Conservation (phyloP, 64 coral and sea anemone genomes). For the Pocillopora damicornis region DNA sequence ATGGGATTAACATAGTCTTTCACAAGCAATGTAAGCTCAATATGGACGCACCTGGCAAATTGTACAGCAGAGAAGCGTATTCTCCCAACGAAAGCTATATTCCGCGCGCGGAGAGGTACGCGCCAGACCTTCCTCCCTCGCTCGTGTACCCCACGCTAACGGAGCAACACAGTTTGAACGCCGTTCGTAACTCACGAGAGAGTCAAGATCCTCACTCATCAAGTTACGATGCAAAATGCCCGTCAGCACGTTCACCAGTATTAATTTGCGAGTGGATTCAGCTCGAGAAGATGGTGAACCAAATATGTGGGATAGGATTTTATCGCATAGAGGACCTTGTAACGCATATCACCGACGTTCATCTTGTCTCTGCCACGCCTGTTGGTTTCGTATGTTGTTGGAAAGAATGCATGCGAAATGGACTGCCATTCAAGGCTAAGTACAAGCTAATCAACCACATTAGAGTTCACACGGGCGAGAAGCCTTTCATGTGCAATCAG, state of each 20-base stretch:
- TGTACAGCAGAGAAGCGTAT: slow-evolving; percentile 4
- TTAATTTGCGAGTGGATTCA: slow-evolving; percentile 47
- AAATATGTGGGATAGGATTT: slow-evolving; percentile 51
- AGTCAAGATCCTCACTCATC: background rate
- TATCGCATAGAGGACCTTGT: slow-evolving; percentile 65
- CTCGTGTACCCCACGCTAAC: slow-evolving; percentile 32
- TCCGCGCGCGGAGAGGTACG: slow-evolving; percentile 31
- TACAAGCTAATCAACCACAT: slow-evolving; percentile 71
- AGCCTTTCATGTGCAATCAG: slow-evolving; percentile 56
- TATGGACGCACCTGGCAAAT: slow-evolving; percentile 16
- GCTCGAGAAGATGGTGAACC: slow-evolving; percentile 14
- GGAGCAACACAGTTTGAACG: slow-evolving; percentile 10
- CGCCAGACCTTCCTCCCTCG: background rate
- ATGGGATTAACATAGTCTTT: slow-evolving; percentile 65
- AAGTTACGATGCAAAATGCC: slow-evolving; percentile 1
- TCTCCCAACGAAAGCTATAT: slow-evolving; percentile 15
- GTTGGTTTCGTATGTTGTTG: slow-evolving; percentile 56
- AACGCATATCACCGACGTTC: slow-evolving; percentile 52
- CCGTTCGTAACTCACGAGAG: background rate
- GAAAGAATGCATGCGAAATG: slow-evolving; percentile 63
- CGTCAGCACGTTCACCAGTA: background rate
- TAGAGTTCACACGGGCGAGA: slow-evolving; percentile 71
- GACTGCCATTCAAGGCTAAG: slow-evolving; percentile 67
- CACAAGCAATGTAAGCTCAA: slow-evolving; percentile 49
- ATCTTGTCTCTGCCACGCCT: slow-evolving; percentile 28